Conservation (phyloP, 2,888 invertebrate species). For the Polymixis lichenea region DNA sequence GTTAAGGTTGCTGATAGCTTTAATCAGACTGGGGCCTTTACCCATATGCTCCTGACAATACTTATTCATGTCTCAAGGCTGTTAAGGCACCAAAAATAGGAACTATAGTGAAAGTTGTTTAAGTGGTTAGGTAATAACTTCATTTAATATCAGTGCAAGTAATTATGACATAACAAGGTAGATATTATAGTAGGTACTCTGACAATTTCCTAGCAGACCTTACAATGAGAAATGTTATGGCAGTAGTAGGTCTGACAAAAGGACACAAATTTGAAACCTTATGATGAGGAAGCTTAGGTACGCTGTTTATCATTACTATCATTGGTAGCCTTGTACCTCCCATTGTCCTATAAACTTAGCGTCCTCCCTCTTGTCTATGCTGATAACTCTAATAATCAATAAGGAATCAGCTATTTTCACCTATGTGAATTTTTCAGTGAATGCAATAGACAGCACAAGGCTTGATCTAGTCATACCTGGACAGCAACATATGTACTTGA, state of each 20-base stretch:
- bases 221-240: not conserved
- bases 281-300: not conserved
- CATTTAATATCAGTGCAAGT: not conserved
- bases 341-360: not conserved
- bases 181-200: not conserved
- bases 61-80: conserved; percentile 1
- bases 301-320: not conserved
- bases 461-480: conserved; percentile 95
- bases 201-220: not conserved
- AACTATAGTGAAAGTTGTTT: conserved; percentile 54
- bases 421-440: conserved; percentile 87
- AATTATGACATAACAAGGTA: conserved; percentile 6
- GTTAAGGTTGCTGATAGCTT: not conserved
- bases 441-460: conserved; percentile 92
- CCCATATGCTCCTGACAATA: not conserved
- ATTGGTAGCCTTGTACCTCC: not conserved
- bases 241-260: not conserved
- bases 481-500: conserved; percentile 95
- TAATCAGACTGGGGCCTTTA: not conserved
- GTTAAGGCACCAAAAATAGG: not conserved
- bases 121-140: conserved; percentile 30
- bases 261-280: not conserved
- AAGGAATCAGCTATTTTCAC: not conserved
- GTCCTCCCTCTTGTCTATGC: not conserved
- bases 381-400: not conserved